Evolutionary conservation across 2,113 vertebrate genomes (phyloP), one percentile per base, ranked within the genome.

Genomic region (Peromyscus maniculatus): DNA sequence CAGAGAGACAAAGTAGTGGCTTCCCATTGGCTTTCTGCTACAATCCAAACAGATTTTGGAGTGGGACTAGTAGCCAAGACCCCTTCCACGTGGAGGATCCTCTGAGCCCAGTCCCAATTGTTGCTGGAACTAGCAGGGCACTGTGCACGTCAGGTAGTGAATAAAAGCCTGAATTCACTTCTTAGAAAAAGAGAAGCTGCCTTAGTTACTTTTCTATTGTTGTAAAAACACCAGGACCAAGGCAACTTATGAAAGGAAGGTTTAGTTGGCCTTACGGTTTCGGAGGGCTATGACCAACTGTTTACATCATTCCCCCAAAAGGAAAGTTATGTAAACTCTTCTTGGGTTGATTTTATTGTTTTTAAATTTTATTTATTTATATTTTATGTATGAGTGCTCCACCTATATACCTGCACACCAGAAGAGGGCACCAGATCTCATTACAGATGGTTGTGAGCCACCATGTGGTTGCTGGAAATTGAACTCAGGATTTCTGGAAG

Each of bases 301-400:
- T 94, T 43, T 91, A 57, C 49, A 57, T 16, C 11, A 1, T 4
- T 84, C 11, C 55, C 80, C 88, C 78, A 74, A 77, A 36, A 67
- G 74, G 15, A 78, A 86, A 92, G 28, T 75, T 39, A 62, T 24
- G 49, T 67, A 69, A 92, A 6, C 71, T 87, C 62, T 91, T 62
- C 31, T 75, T 55, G 15, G 79, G 52, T 91, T 79, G n/a, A 36
- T 97, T 95, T 97, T 33, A 92, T 21, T 22, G 10, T 64, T 71
- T n/a, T 67, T 67, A 69, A 69, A 69, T 10, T 72, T 39, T 39
- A 72, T 39, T 72, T 72, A 19, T 71, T 16, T 36, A 69, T 36
- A 66, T 72, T n/a, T 21, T 16, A 19, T 72, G 19, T 19, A 72
- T 72, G n/a, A 72, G 3, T 39, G 36, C 71, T 72, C 36, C 21